Base-by-base conservation (phyloP, 2,113 vertebrate species). In the Trichomycterus rosablanca region DNA sequence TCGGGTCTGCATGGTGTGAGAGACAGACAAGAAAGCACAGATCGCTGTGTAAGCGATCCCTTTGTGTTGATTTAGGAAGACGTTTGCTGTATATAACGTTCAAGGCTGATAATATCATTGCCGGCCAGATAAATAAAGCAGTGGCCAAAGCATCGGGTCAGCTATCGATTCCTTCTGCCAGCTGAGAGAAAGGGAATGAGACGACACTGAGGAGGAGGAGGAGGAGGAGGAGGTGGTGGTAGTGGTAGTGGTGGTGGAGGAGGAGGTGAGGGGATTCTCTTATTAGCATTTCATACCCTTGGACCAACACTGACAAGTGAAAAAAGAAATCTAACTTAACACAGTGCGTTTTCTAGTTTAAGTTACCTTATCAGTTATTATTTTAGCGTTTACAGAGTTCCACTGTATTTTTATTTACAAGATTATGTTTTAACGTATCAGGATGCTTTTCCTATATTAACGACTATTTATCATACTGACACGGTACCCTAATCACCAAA, bases 31-130 rank as follows among this genome's bases (percentile, higher is more conserved):
- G 80, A 86, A 80, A 77, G 73, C 49, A 55, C 77, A 84, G 83
- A 78, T 80, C 80, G 80, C 86, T 82, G 79, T 81, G 79, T 85
- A 84, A 88, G 86, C 83, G 83, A 78, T 83, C 88, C 82, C 87
- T 83, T 90, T 92, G 87, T 90, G 87, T 89, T 90, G 91, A 90
- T 91, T 92, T 93, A 90, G 82, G 88, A 88, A 91, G 88, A 88
- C 87, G 74, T 89, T 91, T 81, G 87, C 87, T 86, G 88, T 85
- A 81, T 88, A 81, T 89, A 92, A 91, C 80, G 76, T 92, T 92
- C 90, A 90, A 88, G 84, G 81, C 84, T 87, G 90, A 89, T 92
- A 84, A 86, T 89, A 88, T 87, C 88, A 84, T 85, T 74, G 83
- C 79, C 71, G 77, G 84, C 67, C 82, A 82, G 84, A 91, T 82